Evolutionary conservation across 2,888 invertebrate genomes (phyloP), one percentile per base, ranked within the genome.

Genomic region (Dascillus cervinus): DNA sequence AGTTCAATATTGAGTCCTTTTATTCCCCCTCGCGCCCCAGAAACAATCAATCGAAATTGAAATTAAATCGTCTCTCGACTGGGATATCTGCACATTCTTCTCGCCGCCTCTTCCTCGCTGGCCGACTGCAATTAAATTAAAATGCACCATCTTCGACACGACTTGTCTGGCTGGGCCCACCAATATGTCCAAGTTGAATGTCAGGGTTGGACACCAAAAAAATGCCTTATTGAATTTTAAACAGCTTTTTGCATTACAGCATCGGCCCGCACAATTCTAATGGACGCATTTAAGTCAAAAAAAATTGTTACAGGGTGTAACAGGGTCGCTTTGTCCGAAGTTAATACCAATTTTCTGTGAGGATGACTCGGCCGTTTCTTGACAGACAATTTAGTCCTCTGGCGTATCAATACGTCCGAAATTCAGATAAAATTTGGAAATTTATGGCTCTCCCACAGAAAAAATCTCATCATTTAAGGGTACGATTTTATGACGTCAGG

Each of bases 341-440:
- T 14, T 32, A 32, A 49, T 46, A 44, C 47, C 47, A 43, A 47
- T 49, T 49, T 49, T 46, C 46, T 45, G 36, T 43, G 31, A 36
- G 39, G 38, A 35, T 49, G 49, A 49, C 42, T 47, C 37, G 29
- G 33, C 43, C 19, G 29, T 40, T 45, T 47, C 36, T 34, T 47
- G 47, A 47, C 47, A 44, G 46, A 44, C 39, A 47, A 46, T 47
- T 44, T 46, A 39, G 38, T 32, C n/a, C n/a, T n/a, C 30, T 30
- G 22, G 29, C 26, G 28, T 40, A 39, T 41, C 40, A 39, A 47
- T 42, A 37, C 44, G 42, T 49, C 29, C 37, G 25, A 33, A 29
- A 17, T 17, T 17, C 17, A 17, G 8, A 17, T 17, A 17, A 17
- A 17, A 6, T 6, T 17, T 17, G 4, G 17, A 17, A 6, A 6